Base-by-base conservation (phyloP, 2,888 invertebrate genomes). In the Drosophila robusta region DNA sequence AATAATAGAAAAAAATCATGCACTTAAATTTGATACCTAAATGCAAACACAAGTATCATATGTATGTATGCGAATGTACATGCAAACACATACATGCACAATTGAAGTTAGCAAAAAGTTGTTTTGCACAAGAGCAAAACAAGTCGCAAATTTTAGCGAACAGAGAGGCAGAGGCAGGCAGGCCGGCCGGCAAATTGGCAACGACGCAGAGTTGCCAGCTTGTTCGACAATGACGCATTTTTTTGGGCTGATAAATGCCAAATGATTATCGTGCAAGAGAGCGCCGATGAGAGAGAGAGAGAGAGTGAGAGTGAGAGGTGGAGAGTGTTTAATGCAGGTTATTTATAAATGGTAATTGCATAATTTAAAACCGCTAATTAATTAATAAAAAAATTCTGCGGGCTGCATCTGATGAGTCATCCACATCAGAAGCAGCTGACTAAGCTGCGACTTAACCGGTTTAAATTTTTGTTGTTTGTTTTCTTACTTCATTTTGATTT, bases 391-490 rank as follows among this genome's bases (percentile, higher is more conserved):
- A 32, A 64, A 75, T 57, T 66, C 44, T 62, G 50, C 51, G 52
- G 49, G 58, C 29, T 54, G 22, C 14, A 49, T 22, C 12, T 18
- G 39, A 77, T 86, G 83, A 80, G 34, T 82, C 86, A 85, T 61
- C 54, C 45, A 16, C 29, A 44, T 5, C 4, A 34, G 34, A 34
- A 52, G 12, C 42, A 60, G 65, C 63, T 72, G 84, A 75, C 66
- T 76, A 81, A 82, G 74, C 61, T 45, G 60, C 57, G 70, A 52
- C 61, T 78, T 80, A 70, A 74, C 65, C 76, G 74, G 78, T 63
- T 75, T 57, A 63, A 51, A 56, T 63, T 66, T 70, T 50, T 39
- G 3, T 32, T 32, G 32, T 9, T 42, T 58, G 34, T 70, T 41
- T 41, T 50, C 42, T 55, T 68, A 60, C 70, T 69, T 87, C 36